Base-by-base conservation (phyloP, 2,888 invertebrate species). In the Hydroisotoma schaefferi region DNA sequence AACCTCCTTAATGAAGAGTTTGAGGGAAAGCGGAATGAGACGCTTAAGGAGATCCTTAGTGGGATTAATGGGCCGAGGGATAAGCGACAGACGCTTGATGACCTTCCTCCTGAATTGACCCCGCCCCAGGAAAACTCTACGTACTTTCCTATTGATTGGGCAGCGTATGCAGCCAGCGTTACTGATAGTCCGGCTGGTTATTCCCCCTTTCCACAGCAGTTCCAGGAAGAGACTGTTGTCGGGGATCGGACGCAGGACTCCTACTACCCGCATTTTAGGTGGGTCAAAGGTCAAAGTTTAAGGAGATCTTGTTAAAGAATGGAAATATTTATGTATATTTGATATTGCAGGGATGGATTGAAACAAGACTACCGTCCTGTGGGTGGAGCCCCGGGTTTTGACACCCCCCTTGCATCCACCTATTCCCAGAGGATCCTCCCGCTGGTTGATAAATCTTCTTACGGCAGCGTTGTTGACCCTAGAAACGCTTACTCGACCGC, bases 51-150 rank as follows among this genome's bases (percentile, higher is more conserved):
- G 8, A 6, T 2, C 23, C n/a, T n/a, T n/a, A n/a, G n/a, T n/a
- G n/a, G n/a, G n/a, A n/a, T n/a, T n/a, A 25, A 62, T 47, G 57
- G 63, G 18, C 55, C 53, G 8, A 25, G 71, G 25, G 68, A 68
- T 51, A 69, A 68, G 54, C 54, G 71, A 23, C 65, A 71, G 40
- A 65, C 68, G n/a, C 67, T 66, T 27, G 6, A 12, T 8, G 12
- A n/a, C n/a, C n/a, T n/a, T n/a, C n/a, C 8, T 20, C 20, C 46
- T 26, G 57, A 58, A 40, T 51, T 70, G 49, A 47, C 64, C 23
- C 70, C 69, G 38, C 72, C 72, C 2, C 59, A 57, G 44, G 69
- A 70, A 51, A 70, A 69, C 49, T 69, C 72, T 8, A 71, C 71
- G 22, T 71, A 67, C 58, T 55, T 56, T 27, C 61, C 70, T 8